A percentile compares a stretch with the other conserved stretches of the same genome.
phyloP scores from a whole-genome alignment of 2,797 vertebrate species.

The Yasuhikotakia modesta region DNA sequence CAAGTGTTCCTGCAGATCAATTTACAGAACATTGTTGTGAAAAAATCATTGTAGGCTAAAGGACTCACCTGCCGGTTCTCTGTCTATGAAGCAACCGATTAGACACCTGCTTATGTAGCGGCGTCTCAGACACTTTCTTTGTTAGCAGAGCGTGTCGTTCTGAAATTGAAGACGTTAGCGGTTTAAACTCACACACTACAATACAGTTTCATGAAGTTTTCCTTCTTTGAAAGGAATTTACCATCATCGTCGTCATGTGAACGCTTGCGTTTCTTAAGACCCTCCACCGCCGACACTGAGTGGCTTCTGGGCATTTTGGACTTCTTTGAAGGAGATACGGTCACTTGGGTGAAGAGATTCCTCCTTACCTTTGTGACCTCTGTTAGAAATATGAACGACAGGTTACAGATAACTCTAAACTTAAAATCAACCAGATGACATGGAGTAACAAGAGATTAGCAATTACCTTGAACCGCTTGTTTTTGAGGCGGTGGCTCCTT shows the following conservation, averaged over 20 bases:
- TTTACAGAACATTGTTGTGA: no score
- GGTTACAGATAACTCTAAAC: not conserved
- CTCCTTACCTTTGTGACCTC: slow-evolving; percentile 94
- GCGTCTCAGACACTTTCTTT: slow-evolving; percentile 90
- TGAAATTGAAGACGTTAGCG: slow-evolving; percentile 63
- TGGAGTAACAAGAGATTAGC: not conserved
- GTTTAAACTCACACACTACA: not conserved
- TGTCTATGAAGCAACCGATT: slow-evolving; percentile 85
- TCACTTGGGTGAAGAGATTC: slow-evolving; percentile 90
- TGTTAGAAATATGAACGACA: slow-evolving; percentile 60
- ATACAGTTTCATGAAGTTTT: not conserved
- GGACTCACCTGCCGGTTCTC: slow-evolving; percentile 85
- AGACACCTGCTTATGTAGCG: slow-evolving; percentile 89
- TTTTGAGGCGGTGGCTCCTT: slow-evolving; percentile 72
- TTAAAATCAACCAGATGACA: not conserved
- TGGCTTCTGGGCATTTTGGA: slow-evolving; percentile 85
- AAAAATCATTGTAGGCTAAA: not conserved
- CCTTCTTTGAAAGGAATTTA: not conserved
- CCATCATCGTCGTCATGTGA: slow-evolving; percentile 67
- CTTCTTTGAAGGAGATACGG: slow-evolving; percentile 80
- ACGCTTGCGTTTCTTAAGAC: slow-evolving; percentile 74
- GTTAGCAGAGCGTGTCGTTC: slow-evolving; percentile 83
- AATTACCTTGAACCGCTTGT: slow-evolving; percentile 84
- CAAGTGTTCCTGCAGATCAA: no score
- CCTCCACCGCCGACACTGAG: slow-evolving; percentile 89